Evolutionary conservation across 37 sponge, comb jelly and placozoan species (phyloP).

Genomic region (Oopsacas minuta): DNA sequence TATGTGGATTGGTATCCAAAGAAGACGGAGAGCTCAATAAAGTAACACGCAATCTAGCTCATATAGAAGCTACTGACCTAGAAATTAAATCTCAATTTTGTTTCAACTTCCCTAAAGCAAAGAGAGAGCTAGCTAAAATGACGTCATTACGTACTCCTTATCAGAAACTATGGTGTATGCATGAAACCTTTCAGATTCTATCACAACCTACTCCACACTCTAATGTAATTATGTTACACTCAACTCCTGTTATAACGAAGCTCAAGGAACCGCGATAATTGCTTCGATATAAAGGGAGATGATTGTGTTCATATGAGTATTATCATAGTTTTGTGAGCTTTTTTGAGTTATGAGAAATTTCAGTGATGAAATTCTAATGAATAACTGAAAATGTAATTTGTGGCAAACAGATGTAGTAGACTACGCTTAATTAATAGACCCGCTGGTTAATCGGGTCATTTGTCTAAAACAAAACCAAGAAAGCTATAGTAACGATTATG

Average conservation of each 20-base stretch:
- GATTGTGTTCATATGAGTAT: too few relatives aligned
- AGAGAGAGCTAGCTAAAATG: not conserved
- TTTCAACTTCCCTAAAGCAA: constrained; percentile 29
- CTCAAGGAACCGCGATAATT: too few relatives aligned
- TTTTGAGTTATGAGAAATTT: too few relatives aligned
- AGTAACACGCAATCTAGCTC: constrained; percentile 55
- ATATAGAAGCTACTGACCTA: constrained; percentile 40
- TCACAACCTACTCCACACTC: constrained; percentile 25
- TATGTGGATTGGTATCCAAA: not conserved
- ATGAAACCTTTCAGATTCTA: constrained; percentile 27
- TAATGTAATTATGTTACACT: constrained; percentile 6
- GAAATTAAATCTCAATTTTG: constrained; percentile 41
- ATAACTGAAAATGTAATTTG: too few relatives aligned
- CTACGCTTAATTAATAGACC: too few relatives aligned
- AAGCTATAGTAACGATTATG: not conserved
- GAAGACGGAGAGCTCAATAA: constrained; percentile 77
- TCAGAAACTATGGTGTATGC: constrained; percentile 71
- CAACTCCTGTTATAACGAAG: too few relatives aligned
- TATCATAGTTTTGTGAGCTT: too few relatives aligned
- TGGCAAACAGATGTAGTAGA: too few relatives aligned
- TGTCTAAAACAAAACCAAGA: too few relatives aligned
- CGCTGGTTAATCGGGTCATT: too few relatives aligned
- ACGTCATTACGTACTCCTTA: constrained; percentile 42
- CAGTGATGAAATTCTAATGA: too few relatives aligned
- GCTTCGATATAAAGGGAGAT: too few relatives aligned